A percentile compares a stretch with the other conserved stretches of the same genome.
Conservation (phyloP, 2,797 vertebrate species). For the Otus scops region DNA sequence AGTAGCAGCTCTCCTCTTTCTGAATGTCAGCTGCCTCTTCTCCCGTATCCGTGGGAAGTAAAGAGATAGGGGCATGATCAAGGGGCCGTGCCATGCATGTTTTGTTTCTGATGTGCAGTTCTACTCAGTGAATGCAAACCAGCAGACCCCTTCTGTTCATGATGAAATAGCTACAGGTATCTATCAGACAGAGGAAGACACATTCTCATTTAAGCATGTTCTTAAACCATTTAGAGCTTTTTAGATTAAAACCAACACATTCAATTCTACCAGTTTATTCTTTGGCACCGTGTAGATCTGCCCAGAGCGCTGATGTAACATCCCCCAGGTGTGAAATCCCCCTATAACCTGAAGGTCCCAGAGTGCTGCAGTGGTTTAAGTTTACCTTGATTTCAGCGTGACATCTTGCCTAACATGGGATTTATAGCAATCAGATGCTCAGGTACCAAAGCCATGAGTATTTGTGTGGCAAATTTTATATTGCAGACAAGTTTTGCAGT, state of each 20-base stretch:
- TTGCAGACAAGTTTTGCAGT: not conserved
- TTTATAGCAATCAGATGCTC: not conserved
- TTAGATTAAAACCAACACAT: accelerated
- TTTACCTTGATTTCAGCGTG: not conserved
- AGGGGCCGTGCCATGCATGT: accelerated
- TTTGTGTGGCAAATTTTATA: not conserved
- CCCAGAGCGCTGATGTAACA: not conserved
- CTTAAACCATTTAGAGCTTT: not conserved
- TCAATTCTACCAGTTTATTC: not conserved
- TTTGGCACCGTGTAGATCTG: not conserved
- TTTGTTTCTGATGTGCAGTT: not conserved
- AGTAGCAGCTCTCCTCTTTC: not conserved
- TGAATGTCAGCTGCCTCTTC: not conserved
- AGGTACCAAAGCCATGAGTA: not conserved
- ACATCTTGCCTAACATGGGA: not conserved
- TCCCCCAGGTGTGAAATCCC: not conserved
- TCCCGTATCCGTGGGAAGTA: not conserved
- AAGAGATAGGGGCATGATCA: not conserved
- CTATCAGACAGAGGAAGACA: not conserved
- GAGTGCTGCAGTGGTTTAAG: not conserved
- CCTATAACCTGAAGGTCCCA: not conserved
- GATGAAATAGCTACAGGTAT: not conserved
- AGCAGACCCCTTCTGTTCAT: not conserved
- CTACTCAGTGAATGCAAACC: not conserved
- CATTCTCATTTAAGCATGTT: not conserved